A percentile compares a stretch with the other conserved stretches of the same genome.
These are phyloP conservation scores for Phalloptychus januarius DNA, from an alignment of 2,797 vertebrate species.

Conservation along the genomic window DNA sequence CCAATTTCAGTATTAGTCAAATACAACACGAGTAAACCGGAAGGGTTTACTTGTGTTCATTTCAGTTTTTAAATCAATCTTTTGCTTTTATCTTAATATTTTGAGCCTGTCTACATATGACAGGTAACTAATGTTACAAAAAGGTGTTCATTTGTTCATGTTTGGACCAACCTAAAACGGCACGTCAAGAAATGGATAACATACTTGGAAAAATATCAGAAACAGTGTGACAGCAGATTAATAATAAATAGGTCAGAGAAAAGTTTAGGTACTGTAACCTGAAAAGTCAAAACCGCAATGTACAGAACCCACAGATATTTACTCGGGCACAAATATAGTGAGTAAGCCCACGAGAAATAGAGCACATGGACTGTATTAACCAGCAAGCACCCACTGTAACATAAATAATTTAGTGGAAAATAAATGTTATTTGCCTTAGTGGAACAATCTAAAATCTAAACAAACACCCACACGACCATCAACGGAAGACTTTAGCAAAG, in stretches of 20 bases:
- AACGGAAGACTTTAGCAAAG: constrained; percentile 23
- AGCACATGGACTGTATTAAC: constrained; percentile 11
- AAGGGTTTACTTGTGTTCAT: too few species aligned
- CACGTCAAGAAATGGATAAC: neutral
- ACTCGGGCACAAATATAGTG: constrained; percentile 6
- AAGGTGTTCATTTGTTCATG: neutral
- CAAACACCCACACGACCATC: constrained; percentile 52
- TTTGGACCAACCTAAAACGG: neutral
- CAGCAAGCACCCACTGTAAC: constrained; percentile 18
- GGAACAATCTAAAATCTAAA: constrained; percentile 35
- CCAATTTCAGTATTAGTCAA: too few species aligned
- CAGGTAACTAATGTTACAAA: neutral
- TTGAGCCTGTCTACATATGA: neutral
- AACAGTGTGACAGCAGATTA: neutral
- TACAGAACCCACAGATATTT: constrained; percentile 4
- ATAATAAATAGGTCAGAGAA: neutral
- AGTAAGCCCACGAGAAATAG: constrained; percentile 8
- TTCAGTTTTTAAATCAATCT: neutral
- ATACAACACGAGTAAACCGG: too few species aligned
- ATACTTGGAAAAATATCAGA: neutral
- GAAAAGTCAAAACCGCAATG: constrained; percentile 10
- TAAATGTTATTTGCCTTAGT: constrained; percentile 12
- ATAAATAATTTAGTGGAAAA: constrained; percentile 33
- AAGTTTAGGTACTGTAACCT: neutral
- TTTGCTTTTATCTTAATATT: neutral